phyloP scores from a whole-genome alignment of 2,113 vertebrate species.

The Daphoenositta chrysoptera region DNA sequence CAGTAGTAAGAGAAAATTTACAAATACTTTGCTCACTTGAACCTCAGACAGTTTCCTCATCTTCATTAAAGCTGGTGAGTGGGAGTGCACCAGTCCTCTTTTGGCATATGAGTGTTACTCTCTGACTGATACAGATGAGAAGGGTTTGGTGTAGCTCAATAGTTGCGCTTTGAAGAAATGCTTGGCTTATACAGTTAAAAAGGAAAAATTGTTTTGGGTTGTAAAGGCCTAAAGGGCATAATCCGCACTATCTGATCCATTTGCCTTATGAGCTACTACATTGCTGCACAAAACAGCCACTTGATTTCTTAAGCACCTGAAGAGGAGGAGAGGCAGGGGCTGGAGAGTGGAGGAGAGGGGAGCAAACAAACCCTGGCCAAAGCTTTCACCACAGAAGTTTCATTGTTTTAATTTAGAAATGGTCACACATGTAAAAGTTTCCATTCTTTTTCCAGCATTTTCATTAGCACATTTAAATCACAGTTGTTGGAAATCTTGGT shows the following conservation, averaged over 20 bases:
- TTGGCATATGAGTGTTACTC: not conserved
- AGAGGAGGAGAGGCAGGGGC: not conserved
- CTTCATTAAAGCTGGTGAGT: not conserved
- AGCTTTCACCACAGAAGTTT: slow-evolving; percentile 10
- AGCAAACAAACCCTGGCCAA: not conserved
- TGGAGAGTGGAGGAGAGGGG: not conserved
- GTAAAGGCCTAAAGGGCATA: slow-evolving; percentile 7
- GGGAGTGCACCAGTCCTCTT: not conserved
- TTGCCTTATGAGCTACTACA: not conserved
- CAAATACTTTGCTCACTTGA: not conserved
- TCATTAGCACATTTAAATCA: not conserved
- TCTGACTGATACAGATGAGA: not conserved
- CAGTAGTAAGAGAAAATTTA: not conserved
- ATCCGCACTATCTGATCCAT: slow-evolving; percentile 4
- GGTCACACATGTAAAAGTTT: not conserved
- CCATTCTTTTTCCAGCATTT: not conserved
- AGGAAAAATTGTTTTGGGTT: not conserved
- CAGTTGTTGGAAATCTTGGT: not conserved
- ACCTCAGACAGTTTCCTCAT: slow-evolving; percentile 11
- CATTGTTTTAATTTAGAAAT: slow-evolving; percentile 24
- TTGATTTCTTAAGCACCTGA: slow-evolving; percentile 60
- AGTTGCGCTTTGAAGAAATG: slow-evolving; percentile 29
- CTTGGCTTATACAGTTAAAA: slow-evolving; percentile 11
- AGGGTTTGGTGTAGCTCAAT: not conserved
- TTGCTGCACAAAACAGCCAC: slow-evolving; percentile 12